phyloP scores from a whole-genome alignment of 1,140 invertebrate species.

The Sitobion miscanthi region DNA sequence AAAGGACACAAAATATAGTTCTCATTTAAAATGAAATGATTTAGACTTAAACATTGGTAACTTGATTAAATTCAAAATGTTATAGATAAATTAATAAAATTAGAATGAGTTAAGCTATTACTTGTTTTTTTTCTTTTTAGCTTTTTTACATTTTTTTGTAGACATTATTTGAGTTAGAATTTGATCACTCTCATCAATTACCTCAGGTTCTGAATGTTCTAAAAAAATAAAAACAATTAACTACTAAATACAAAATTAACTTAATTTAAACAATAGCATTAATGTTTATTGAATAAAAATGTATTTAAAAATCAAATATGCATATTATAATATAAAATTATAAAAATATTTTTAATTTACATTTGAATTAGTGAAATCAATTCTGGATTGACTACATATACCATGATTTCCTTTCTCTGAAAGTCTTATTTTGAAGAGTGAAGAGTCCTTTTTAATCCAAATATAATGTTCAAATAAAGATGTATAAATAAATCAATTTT shows the following conservation, averaged over 20 bases:
- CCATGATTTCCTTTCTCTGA: neutral
- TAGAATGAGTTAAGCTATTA: slow-evolving; percentile 60
- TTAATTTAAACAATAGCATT: neutral
- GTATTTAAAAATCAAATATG: neutral
- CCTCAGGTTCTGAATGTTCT: slow-evolving; percentile 40
- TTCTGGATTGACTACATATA: neutral
- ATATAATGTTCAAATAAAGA: slow-evolving; percentile 2
- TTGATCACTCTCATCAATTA: slow-evolving; percentile 10
- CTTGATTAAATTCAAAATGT: neutral
- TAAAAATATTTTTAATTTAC: slow-evolving; percentile 16
- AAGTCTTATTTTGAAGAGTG: neutral
- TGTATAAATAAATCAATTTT: neutral
- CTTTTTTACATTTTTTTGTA: slow-evolving; percentile 35
- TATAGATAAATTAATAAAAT: neutral
- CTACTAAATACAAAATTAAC: neutral
- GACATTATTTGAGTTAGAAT: neutral
- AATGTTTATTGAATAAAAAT: neutral
- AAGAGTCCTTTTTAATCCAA: neutral
- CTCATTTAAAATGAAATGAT: neutral
- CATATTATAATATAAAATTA: neutral
- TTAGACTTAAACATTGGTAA: slow-evolving; percentile 37
- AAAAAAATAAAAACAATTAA: neutral
- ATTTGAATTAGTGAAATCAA: neutral
- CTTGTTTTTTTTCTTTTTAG: slow-evolving; percentile 45
- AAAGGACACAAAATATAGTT: too few relatives aligned